Evolutionary conservation across 2,113 vertebrate species (phyloP).

Genomic region (Nycticorax nycticorax): DNA sequence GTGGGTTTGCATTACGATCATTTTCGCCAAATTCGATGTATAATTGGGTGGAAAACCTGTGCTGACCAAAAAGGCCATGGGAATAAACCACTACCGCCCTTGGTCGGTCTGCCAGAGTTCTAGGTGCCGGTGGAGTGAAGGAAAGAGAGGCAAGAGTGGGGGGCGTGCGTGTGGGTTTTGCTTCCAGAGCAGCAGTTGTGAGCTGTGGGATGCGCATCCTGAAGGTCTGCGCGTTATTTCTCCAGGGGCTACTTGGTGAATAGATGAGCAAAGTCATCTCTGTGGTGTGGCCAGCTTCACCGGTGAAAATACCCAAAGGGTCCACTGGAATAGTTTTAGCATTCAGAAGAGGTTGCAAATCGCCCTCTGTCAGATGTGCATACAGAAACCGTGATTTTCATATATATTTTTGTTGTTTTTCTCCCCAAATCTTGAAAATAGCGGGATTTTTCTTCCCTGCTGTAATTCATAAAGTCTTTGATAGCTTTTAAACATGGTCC

Average conservation of each 20-base stretch:
- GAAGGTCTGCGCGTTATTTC: neutral
- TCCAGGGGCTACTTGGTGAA: neutral
- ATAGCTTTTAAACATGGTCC: neutral
- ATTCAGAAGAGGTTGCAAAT: neutral
- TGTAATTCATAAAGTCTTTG: neutral
- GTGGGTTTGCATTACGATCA: neutral
- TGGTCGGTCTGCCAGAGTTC: neutral
- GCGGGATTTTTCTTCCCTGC: neutral
- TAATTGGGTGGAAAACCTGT: neutral
- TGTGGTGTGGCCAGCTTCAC: fast-evolving
- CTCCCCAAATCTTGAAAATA: neutral
- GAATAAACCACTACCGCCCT: neutral
- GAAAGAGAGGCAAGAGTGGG: neutral
- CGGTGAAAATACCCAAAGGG: neutral
- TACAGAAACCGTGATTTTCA: neutral
- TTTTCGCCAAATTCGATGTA: neutral
- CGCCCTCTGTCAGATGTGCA: neutral
- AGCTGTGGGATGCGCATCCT: neutral
- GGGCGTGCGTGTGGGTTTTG: neutral
- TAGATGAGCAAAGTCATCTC: neutral
- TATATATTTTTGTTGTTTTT: neutral
- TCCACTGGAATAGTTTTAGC: neutral
- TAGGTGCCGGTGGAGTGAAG: neutral
- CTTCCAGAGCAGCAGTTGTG: neutral
- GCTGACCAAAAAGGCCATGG: neutral